Evolutionary conservation across 2,113 vertebrate species (phyloP).

Genomic region (Odocoileus virginianus): DNA sequence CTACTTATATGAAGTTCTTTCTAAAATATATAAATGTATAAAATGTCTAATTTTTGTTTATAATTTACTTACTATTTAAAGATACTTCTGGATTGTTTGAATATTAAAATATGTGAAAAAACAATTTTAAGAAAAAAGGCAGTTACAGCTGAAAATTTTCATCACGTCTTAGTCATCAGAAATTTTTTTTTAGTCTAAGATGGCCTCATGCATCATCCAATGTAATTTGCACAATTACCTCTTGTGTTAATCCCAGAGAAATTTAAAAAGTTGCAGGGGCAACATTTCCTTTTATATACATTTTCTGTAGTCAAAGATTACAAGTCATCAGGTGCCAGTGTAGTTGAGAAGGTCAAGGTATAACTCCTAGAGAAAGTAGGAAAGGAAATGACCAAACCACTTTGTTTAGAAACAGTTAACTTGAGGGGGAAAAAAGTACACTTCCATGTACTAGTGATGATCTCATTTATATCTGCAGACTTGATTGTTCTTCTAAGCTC

Average conservation of each 20-base stretch:
- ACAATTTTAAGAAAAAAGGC: neutral
- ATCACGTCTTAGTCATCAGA: neutral
- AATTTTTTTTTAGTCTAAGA: neutral
- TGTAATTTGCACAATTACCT: neutral
- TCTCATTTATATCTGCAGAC: neutral
- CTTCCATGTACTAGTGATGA: neutral
- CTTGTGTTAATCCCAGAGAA: neutral
- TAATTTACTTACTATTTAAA: neutral
- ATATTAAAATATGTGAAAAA: neutral
- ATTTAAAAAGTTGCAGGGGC: neutral
- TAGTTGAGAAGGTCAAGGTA: neutral
- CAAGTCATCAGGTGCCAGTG: neutral
- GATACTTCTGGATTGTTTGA: neutral
- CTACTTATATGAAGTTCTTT: neutral
- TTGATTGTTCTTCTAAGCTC: neutral
- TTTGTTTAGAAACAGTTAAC: conserved; percentile 13
- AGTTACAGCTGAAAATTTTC: neutral
- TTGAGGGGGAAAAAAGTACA: neutral
- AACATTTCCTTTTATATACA: neutral
- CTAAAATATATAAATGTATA: neutral
- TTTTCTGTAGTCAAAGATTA: neutral
- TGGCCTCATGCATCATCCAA: neutral
- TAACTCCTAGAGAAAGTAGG: neutral
- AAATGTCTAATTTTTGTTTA: neutral
- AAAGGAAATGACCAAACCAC: neutral